Evolutionary conservation across 2,888 invertebrate species (phyloP), one percentile per base, ranked within the genome.

Genomic region (Brachyptera putata): DNA sequence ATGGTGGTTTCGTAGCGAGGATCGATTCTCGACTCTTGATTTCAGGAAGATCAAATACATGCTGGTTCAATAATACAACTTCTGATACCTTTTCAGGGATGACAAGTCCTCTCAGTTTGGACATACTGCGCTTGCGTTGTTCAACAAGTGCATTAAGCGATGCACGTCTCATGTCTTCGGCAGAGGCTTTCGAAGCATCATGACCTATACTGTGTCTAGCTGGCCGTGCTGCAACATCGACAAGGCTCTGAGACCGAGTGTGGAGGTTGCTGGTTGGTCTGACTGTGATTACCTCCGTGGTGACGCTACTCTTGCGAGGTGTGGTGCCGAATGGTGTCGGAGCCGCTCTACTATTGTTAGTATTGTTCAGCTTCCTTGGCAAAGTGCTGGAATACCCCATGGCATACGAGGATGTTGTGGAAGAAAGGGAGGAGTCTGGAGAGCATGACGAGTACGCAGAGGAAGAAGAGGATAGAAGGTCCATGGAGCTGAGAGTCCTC

Each of bases 81-180:
- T 79, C 74, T n/a, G n/a, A n/a, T 13, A 81, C 78, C 63, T 81
- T 80, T 69, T 93, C 92, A 3, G 93, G 93, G 71, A 94, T 94
- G 30, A 91, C 89, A 68, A 94, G 76, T n/a, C 92, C 93, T 69
- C 91, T 82, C 61, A 94, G 75, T 74, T 92, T 93, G 1, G 91
- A 89, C 75, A 91, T 84, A 18, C 88, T 87, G 70, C 86, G 87
- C 66, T 87, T 84, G 59, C 92, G 80, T 72, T 91, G 90, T 73
- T 92, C 92, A 67, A 89, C 82, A 66, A 92, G 76, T 67, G 86
- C 84, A 68, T 85, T 87, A 69, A 90, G 79, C 63, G 87, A 86
- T 1, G 82, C 82, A 71, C 83, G 82, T 64, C 84, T 81, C 7
- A 66, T 62, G 66, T 76, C 74, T 65, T 75, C 78, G 13, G 43